Conservation (phyloP, 2,797 vertebrate species). For the Bucorvus abyssinicus region DNA sequence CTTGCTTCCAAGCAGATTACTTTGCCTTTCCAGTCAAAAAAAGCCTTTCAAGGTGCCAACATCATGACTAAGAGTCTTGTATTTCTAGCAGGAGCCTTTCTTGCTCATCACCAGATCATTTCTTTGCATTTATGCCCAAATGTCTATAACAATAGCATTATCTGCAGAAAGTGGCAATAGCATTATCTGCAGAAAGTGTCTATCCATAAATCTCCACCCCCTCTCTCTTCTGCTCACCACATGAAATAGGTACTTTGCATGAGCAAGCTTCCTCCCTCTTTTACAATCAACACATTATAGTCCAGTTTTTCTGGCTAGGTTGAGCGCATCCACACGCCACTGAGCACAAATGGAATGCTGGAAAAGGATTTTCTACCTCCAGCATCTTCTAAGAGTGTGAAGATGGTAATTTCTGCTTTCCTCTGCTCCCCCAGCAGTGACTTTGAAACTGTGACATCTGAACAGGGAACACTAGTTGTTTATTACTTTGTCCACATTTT, state of each 20-base stretch:
- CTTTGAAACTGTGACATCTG: neutral
- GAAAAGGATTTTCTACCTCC: neutral
- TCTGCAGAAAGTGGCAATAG: neutral
- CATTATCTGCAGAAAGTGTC: neutral
- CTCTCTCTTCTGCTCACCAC: neutral
- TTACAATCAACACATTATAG: neutral
- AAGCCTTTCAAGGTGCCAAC: neutral
- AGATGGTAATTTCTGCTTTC: neutral
- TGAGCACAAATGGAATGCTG: neutral
- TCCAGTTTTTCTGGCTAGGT: conserved; percentile 45
- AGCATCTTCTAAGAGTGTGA: neutral
- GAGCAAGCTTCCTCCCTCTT: neutral
- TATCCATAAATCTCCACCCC: neutral
- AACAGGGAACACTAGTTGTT: neutral
- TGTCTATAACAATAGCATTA: conserved; percentile 15
- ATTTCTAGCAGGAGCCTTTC: neutral
- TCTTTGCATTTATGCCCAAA: neutral
- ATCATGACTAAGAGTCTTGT: neutral
- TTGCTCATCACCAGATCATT: neutral
- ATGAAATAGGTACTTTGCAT: conserved; percentile 10
- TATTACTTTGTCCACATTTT: neutral
- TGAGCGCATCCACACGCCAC: neutral
- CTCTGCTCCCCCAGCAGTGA: neutral
- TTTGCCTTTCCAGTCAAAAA: neutral
- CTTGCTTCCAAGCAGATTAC: neutral